phyloP scores from a whole-genome alignment of 2,797 vertebrate species.

The Scyliorhinus canicula region DNA sequence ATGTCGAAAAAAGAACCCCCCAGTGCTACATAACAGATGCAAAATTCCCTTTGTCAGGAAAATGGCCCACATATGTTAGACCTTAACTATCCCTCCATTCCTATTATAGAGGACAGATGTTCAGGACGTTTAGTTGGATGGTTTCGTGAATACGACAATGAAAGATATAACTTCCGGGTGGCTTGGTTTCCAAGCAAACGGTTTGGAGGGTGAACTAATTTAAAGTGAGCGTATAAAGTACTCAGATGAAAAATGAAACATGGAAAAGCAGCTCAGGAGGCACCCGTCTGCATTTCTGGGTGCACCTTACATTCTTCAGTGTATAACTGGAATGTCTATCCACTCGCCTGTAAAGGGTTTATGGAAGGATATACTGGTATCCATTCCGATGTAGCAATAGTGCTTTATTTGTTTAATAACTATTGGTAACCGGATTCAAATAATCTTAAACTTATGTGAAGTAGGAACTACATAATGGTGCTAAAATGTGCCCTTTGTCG shows the following conservation, averaged over 20 bases:
- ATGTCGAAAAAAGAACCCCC: slow-evolving; percentile 54
- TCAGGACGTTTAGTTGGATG: slow-evolving; percentile 26
- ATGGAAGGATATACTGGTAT: no score
- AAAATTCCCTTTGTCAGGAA: slow-evolving; percentile 56
- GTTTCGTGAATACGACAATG: neutral
- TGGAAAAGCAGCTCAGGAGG: neutral
- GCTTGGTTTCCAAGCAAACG: slow-evolving; percentile 6
- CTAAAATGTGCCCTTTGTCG: neutral
- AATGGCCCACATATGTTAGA: slow-evolving; percentile 59
- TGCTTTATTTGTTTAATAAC: neutral
- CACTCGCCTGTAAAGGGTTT: no score
- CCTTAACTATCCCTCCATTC: slow-evolving; percentile 56
- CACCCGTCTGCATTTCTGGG: neutral
- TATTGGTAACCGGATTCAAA: neutral
- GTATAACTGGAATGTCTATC: neutral
- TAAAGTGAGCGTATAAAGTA: neutral
- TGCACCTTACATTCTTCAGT: neutral
- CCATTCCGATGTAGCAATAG: neutral
- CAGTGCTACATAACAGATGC: slow-evolving; percentile 55
- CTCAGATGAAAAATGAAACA: neutral
- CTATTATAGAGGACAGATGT: slow-evolving; percentile 32
- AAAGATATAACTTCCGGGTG: slow-evolving; percentile 14
- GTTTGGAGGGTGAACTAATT: neutral
- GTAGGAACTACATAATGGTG: neutral
- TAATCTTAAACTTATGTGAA: no score